Evolutionary conservation across 2,113 vertebrate genomes (phyloP).

Genomic region (Oncorhynchus nerka): DNA sequence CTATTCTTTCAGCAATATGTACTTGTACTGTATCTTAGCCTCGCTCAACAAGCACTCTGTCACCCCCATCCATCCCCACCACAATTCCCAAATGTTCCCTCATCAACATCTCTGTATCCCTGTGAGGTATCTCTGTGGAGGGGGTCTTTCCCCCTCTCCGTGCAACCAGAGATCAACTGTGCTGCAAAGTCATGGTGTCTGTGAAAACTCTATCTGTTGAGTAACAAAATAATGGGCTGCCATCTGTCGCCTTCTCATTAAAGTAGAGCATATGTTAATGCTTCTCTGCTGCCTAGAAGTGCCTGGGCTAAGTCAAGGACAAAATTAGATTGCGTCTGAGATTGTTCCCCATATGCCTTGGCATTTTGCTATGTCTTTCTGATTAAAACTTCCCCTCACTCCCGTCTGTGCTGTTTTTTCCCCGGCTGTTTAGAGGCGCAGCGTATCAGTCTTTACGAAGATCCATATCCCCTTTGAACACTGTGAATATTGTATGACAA

Average conservation of each 20-base stretch:
- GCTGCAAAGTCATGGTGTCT: slow-evolving; percentile 14
- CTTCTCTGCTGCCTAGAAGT: slow-evolving; percentile 50
- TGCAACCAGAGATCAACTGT: background rate
- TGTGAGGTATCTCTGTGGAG: too few relatives aligned
- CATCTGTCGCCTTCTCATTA: slow-evolving; percentile 71
- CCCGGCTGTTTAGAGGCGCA: background rate
- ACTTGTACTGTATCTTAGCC: too few relatives aligned
- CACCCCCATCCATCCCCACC: slow-evolving; percentile 4
- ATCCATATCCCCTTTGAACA: background rate
- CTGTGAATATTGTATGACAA: background rate
- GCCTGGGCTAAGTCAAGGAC: slow-evolving; percentile 69
- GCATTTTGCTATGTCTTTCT: slow-evolving; percentile 33
- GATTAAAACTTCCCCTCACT: slow-evolving; percentile 18
- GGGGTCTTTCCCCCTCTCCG: background rate
- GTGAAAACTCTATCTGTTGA: slow-evolving; percentile 41
- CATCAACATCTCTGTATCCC: too few relatives aligned
- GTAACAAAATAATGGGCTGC: slow-evolving; percentile 53
- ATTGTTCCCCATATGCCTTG: slow-evolving; percentile 58
- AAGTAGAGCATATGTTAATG: slow-evolving; percentile 71
- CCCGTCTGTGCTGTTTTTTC: background rate
- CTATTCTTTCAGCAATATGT: too few relatives aligned
- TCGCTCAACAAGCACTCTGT: too few relatives aligned
- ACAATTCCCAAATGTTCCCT: background rate
- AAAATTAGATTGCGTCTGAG: slow-evolving; percentile 61
- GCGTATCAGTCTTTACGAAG: background rate